Evolutionary conservation across 2,888 invertebrate genomes (phyloP).

Genomic region (Torymus texanus): DNA sequence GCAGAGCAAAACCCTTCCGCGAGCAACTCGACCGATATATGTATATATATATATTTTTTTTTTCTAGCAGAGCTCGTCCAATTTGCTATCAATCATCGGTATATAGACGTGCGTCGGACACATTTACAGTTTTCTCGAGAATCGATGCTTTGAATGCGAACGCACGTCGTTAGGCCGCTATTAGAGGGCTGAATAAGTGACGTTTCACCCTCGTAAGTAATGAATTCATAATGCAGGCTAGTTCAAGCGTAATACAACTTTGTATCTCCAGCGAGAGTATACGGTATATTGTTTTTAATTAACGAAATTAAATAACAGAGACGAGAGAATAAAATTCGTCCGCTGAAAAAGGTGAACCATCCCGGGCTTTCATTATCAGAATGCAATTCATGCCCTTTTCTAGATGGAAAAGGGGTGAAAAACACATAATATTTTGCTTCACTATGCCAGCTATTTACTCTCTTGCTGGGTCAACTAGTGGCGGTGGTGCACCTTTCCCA

Average conservation of each 20-base stretch:
- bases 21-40: not conserved
- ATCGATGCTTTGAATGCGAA: conserved; percentile 7
- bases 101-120: not conserved
- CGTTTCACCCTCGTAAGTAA: too few relatives aligned
- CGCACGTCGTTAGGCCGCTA: not conserved
- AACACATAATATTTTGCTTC: conserved; percentile 17
- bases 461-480: conserved; percentile 32
- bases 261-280: too few relatives aligned
- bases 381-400: not conserved
- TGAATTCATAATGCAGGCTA: too few relatives aligned
- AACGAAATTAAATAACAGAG: too few relatives aligned
- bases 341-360: too few relatives aligned
- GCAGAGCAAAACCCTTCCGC: conserved; percentile 44
- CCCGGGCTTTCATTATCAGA: not conserved
- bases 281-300: too few relatives aligned
- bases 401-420: conserved; percentile 3
- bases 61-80: not conserved
- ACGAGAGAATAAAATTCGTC: too few relatives aligned
- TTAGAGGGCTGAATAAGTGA: too few relatives aligned
- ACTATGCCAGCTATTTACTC: conserved; percentile 40
- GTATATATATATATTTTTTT: conserved; percentile 24
- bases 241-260: too few relatives aligned
- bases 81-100: conserved; percentile 18
- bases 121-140: not conserved
- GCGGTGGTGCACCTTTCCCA: conserved; percentile 13